A percentile compares a stretch with the other conserved stretches of the same genome.
phyloP scores from a whole-genome alignment of 2,888 invertebrate genomes.

The Rhopalosiphum nymphaeae region DNA sequence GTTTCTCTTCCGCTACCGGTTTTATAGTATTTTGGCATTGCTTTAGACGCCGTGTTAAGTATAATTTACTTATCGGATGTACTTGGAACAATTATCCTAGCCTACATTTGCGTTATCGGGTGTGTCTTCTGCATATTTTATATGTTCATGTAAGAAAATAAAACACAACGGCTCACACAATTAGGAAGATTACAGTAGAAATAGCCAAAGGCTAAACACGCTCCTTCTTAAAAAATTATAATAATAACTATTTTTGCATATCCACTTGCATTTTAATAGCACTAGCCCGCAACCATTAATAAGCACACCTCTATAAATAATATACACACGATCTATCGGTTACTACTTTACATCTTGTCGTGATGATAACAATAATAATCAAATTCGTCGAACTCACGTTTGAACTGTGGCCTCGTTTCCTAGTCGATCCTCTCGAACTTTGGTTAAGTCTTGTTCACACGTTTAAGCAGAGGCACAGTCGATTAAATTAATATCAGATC shows the following conservation, averaged over 20 bases:
- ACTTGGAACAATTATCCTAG: background rate
- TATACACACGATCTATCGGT: background rate
- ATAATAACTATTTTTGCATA: background rate
- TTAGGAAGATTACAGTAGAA: background rate
- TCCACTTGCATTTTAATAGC: background rate
- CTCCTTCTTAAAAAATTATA: background rate
- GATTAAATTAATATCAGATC: background rate
- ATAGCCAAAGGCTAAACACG: conserved; percentile 12
- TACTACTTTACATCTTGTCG: background rate
- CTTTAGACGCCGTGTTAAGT: background rate
- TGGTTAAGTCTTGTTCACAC: background rate
- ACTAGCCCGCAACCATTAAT: background rate
- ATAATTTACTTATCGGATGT: background rate
- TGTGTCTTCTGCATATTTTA: background rate
- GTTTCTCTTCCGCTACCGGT: background rate
- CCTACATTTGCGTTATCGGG: background rate
- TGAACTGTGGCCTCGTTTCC: background rate
- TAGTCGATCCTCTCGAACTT: background rate
- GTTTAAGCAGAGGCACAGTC: background rate
- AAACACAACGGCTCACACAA: background rate
- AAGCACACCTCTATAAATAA: background rate
- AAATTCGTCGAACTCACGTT: background rate
- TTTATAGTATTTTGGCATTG: background rate
- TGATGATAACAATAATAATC: background rate
- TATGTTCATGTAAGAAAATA: background rate